These are phyloP conservation scores for Trachops cirrhosus DNA, from an alignment of 2,797 vertebrate species.

Conservation along the genomic window DNA sequence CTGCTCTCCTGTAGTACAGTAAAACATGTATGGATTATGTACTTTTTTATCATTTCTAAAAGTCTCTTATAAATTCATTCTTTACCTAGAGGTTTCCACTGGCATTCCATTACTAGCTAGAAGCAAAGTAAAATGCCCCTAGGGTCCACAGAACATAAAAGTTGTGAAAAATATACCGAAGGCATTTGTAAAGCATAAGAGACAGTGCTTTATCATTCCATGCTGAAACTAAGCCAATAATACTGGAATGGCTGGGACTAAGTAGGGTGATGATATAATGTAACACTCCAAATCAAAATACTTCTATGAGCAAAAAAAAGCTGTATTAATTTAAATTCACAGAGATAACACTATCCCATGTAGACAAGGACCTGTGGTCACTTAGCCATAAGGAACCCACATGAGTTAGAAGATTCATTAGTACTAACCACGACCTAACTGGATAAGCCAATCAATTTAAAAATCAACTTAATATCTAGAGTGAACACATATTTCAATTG, in stretches of 20 bases:
- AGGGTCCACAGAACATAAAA: neutral
- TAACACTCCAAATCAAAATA: neutral
- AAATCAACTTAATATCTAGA: neutral
- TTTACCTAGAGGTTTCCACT: conserved; percentile 1
- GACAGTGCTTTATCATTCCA: neutral
- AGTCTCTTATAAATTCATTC: neutral
- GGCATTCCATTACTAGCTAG: neutral
- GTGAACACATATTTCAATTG: neutral
- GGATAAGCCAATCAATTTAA: neutral
- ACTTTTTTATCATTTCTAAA: neutral
- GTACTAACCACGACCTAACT: neutral
- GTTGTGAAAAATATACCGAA: neutral
- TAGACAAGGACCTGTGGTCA: neutral
- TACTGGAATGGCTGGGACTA: neutral
- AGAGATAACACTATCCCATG: neutral
- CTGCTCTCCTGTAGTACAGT: neutral
- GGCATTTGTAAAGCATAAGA: neutral
- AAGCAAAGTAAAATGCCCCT: neutral
- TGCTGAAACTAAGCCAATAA: neutral
- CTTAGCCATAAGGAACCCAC: neutral
- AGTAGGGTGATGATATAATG: neutral
- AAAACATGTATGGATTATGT: neutral
- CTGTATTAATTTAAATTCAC: conserved; percentile 1
- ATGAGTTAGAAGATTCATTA: neutral
- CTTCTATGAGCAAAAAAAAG: neutral